Conservation (phyloP, 2,797 vertebrate genomes). For the Vireo griseus region DNA sequence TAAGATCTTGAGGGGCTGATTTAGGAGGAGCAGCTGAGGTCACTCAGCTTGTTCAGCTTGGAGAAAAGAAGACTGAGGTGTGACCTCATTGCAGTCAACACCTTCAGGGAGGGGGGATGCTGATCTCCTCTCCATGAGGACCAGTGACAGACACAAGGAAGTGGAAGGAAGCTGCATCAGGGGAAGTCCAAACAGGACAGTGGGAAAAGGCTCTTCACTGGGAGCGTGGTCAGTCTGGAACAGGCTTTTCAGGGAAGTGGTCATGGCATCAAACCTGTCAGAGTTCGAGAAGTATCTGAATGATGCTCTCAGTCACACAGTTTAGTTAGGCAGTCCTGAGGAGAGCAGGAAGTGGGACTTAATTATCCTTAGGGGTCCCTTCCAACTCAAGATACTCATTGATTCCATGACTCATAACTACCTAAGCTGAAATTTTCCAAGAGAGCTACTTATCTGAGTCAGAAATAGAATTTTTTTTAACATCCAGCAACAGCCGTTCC, state of each 20-base stretch:
- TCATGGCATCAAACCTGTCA: background rate
- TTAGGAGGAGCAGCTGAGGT: background rate
- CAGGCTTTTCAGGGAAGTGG: background rate
- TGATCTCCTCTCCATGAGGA: background rate
- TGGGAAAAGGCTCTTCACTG: background rate
- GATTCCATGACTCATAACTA: background rate
- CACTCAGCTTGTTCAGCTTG: background rate
- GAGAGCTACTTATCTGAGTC: background rate
- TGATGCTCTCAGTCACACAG: background rate
- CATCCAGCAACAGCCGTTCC: background rate
- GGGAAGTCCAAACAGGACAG: background rate
- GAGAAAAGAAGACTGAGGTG: background rate
- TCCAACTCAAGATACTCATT: background rate
- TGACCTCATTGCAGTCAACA: too few species aligned
- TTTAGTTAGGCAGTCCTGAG: background rate
- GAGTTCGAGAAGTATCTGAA: background rate
- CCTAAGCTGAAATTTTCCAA: background rate
- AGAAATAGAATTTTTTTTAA: background rate
- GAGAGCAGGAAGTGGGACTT: background rate
- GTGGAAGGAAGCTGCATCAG: background rate
- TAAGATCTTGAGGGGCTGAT: background rate
- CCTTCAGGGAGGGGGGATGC: background rate
- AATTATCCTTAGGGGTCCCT: background rate
- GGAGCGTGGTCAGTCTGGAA: background rate
- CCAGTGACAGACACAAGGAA: background rate